Evolutionary conservation across 1,140 invertebrate genomes (phyloP), one percentile per base, ranked within the genome.

Genomic region (Akabosia matsudoensis): DNA sequence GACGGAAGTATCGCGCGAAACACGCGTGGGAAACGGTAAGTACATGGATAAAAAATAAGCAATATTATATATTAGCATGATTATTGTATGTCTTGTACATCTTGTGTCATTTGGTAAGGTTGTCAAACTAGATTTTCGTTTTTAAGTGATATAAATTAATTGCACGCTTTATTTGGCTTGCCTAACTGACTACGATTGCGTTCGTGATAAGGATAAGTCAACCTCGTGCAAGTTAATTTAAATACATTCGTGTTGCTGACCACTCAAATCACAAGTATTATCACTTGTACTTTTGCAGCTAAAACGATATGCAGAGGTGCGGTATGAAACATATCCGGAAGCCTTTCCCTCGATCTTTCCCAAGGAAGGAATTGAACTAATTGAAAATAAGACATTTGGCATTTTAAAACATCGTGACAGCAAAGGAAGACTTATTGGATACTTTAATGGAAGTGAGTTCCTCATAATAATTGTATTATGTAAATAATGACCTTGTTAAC

Each of bases 21-120:
- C 30, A 30, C 22, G 61, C 61, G 10, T 67, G 61, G 61, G 61
- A 67, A 7, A 67, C 61, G 61, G 61, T 67, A 67, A 13, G 24
- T 67, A 30, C 30, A 28, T 61, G 13, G 13, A 10, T 45, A 45
- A 18, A 45, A 45, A 61, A 22, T 22, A 61, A 13, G 7, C 14
- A 61, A 61, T 61, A 22, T n/a, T 61, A 4, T 61, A 61, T n/a
- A 22, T 22, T 10, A n/a, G 3, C 13, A n/a, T 7, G 14, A 22
- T 61, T 22, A 61, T 61, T 61, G 54, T 61, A 61, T 45, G 18
- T 45, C 37, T 45, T 45, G 37, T 45, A 45, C 37, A 45, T 45
- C 18, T 45, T 45, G 7, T 45, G 18, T 45, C 37, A 45, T 45
- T n/a, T n/a, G n/a, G n/a, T n/a, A n/a, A n/a, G n/a, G n/a, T n/a